Conservation (phyloP, 2,797 vertebrate species). For the Nannoperca obscura region DNA sequence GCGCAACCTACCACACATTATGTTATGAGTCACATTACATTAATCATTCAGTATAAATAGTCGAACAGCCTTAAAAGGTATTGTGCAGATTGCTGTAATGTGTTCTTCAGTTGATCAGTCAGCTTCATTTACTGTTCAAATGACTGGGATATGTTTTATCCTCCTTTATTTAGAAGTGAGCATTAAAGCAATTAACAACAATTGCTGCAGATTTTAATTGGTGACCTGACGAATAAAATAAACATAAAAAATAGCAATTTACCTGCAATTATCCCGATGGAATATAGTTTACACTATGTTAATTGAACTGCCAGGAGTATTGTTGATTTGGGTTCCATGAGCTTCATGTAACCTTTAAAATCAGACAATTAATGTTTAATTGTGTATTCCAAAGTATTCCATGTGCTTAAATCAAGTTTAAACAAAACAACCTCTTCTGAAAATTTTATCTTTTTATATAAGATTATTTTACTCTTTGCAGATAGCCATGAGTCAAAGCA, state of each 20-base stretch:
- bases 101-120: background rate
- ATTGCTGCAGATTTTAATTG: slow-evolving; percentile 13
- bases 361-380: slow-evolving; percentile 13
- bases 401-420: background rate
- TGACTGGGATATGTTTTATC: background rate
- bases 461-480: background rate
- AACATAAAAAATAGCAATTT: slow-evolving; percentile 15
- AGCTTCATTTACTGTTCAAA: slow-evolving; percentile 2
- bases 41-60: background rate
- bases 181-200: slow-evolving; percentile 12
- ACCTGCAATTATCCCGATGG: slow-evolving; percentile 31
- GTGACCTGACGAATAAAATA: slow-evolving; percentile 1
- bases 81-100: background rate
- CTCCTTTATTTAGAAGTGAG: slow-evolving; percentile 1
- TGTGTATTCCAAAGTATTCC: background rate
- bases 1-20: background rate
- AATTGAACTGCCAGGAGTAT: slow-evolving; percentile 12
- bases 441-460: background rate
- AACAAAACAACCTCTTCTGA: background rate
- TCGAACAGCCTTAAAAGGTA: background rate
- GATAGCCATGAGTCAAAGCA: background rate
- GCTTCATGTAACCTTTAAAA: background rate
- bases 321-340: background rate
- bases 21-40: background rate
- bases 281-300: slow-evolving; percentile 12